Conservation (phyloP, 2,113 vertebrate species). For the Paralichthys olivaceus region DNA sequence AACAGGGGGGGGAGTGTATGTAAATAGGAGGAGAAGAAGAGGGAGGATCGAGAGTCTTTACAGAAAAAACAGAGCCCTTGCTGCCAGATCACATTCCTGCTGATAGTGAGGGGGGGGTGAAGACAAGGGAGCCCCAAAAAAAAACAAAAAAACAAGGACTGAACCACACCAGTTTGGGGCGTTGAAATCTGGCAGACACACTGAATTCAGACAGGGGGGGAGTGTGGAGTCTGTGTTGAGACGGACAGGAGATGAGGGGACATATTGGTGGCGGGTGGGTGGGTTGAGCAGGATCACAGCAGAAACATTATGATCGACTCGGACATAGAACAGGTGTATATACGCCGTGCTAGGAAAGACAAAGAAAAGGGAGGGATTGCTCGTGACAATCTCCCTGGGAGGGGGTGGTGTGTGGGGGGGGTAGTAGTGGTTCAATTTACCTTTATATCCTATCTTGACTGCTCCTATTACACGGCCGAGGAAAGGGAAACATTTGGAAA, state of each 20-base stretch:
- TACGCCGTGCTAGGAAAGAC: conserved; percentile 96
- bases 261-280: conserved; percentile 83
- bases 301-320: conserved; percentile 93
- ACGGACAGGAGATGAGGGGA: conserved; percentile 89
- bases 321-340: conserved; percentile 94
- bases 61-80: conserved; percentile 85
- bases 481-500: conserved; percentile 90
- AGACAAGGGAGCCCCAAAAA: conserved; percentile 85
- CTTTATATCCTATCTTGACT: conserved; percentile 87
- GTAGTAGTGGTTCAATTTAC: conserved; percentile 86
- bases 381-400: conserved; percentile 95
- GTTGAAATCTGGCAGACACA: conserved; percentile 94
- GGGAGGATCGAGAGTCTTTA: conserved; percentile 75
- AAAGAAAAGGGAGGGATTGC: conserved; percentile 93
- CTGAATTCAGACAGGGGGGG: conserved; percentile 76
- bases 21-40: conserved; percentile 84
- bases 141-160: conserved; percentile 71
- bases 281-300: conserved; percentile 90
- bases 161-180: conserved; percentile 91
- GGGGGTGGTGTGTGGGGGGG: conserved; percentile 45
- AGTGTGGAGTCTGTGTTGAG: conserved; percentile 84
- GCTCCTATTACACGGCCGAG: conserved; percentile 82
- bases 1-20: conserved; percentile 81
- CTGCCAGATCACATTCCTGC: conserved; percentile 94
- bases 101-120: conserved; percentile 88